These are phyloP conservation scores for Istiophorus platypterus DNA, from an alignment of 2,113 vertebrate species.

Conservation along the genomic window DNA sequence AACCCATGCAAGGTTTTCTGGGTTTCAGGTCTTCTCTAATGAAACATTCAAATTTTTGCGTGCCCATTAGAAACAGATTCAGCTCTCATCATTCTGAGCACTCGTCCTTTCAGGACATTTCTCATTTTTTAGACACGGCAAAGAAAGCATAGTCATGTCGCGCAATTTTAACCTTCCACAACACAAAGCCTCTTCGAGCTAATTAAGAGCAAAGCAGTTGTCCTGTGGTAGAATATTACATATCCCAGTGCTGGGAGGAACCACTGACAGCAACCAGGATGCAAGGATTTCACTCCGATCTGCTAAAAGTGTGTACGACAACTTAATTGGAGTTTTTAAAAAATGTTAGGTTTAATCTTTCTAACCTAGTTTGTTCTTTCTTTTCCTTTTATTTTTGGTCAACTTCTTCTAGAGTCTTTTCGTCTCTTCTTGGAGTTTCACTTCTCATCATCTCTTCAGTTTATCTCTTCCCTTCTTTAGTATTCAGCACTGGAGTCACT, in stretches of 20 bases:
- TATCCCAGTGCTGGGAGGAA: constrained; percentile 46
- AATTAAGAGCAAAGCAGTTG: constrained; percentile 64
- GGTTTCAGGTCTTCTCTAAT: not conserved
- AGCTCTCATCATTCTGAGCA: not conserved
- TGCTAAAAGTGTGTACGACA: not conserved
- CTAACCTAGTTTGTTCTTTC: constrained; percentile 50
- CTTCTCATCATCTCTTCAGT: constrained; percentile 78
- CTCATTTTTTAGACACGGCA: constrained; percentile 27
- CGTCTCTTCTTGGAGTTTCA: constrained; percentile 70
- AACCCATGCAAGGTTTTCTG: constrained; percentile 22
- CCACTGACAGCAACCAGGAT: constrained; percentile 65
- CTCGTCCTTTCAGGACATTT: constrained; percentile 40
- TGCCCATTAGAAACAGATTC: not conserved
- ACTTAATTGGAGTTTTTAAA: constrained; percentile 54
- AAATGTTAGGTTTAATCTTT: constrained; percentile 28
- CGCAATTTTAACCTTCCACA: constrained; percentile 38
- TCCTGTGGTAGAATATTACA: constrained; percentile 45
- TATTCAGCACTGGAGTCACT: not conserved
- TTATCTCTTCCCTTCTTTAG: not conserved
- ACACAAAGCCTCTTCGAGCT: constrained; percentile 51
- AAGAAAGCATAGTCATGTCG: constrained; percentile 24
- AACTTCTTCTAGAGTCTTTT: not conserved
- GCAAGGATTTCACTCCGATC: constrained; percentile 71
- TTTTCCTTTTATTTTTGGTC: not conserved
- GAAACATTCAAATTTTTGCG: constrained; percentile 15